A percentile compares a stretch with the other conserved stretches of the same genome.
phyloP scores from a whole-genome alignment of 1,140 invertebrate species.

The Caenorhabditis inopinata region DNA sequence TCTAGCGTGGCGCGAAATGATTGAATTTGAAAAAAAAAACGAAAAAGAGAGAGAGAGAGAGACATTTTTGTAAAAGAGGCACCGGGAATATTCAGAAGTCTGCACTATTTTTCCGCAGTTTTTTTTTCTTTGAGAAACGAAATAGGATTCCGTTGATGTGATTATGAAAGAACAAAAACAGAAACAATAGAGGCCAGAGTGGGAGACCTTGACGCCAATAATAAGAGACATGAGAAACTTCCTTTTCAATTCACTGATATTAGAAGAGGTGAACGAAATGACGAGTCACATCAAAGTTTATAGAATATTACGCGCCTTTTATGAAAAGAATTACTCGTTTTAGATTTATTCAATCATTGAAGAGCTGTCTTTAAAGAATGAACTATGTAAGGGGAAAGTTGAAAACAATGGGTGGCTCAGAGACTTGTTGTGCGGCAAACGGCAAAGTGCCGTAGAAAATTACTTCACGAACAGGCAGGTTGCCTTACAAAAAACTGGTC shows the following conservation, averaged over 20 bases:
- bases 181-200: neutral
- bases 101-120: too few relatives aligned
- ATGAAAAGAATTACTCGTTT: too few relatives aligned
- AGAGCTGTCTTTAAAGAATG: too few relatives aligned
- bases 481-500: too few relatives aligned
- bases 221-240: neutral
- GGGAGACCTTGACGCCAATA: neutral
- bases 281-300: neutral
- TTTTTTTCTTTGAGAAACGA: neutral
- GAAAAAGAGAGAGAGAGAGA: too few relatives aligned
- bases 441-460: too few relatives aligned
- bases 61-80: neutral
- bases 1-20: conserved; percentile 17
- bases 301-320: neutral
- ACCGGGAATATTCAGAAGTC: neutral
- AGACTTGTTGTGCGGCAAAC: too few relatives aligned
- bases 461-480: too few relatives aligned
- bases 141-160: neutral
- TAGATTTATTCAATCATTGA: too few relatives aligned
- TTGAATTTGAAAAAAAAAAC: conserved; percentile 31
- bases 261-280: neutral
- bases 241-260: neutral
- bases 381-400: too few relatives aligned
- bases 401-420: too few relatives aligned
- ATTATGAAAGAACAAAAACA: neutral